Evolutionary conservation across 2,113 vertebrate genomes (phyloP).

Genomic region (Hassar affinis): DNA sequence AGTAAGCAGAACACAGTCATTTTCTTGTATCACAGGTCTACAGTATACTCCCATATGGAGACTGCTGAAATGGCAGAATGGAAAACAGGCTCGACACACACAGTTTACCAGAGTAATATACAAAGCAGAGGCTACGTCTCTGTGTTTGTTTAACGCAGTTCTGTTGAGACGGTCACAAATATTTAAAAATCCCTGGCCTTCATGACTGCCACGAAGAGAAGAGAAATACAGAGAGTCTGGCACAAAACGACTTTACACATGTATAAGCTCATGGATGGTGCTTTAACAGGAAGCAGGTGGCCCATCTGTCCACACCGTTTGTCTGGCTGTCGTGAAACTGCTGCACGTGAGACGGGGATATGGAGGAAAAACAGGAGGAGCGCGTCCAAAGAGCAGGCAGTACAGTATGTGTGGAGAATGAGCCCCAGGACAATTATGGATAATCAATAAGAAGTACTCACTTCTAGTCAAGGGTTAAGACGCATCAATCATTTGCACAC

Average conservation of each 20-base stretch:
- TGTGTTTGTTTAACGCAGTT: conserved; percentile 12
- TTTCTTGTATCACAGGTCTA: not conserved
- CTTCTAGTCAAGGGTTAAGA: not conserved
- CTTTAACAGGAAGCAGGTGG: conserved; percentile 71
- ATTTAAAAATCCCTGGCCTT: conserved; percentile 21
- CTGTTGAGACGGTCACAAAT: not conserved
- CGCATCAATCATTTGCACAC: not conserved
- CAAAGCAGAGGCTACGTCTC: not conserved
- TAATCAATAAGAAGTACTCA: not conserved
- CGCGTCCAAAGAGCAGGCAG: not conserved
- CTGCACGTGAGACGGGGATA: conserved; percentile 20
- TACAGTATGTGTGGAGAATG: not conserved
- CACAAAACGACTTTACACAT: conserved; percentile 26
- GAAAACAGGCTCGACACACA: not conserved
- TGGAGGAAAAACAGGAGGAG: conserved; percentile 20
- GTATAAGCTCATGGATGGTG: conserved; percentile 59
- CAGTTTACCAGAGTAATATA: not conserved
- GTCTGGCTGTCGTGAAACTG: conserved; percentile 54
- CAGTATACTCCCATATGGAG: not conserved
- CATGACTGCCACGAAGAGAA: conserved; percentile 2
- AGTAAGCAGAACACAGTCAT: not conserved
- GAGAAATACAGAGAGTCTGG: not conserved
- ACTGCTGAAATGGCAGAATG: not conserved
- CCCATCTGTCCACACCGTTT: conserved; percentile 63
- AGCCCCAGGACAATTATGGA: not conserved